phyloP scores from a whole-genome alignment of 2,888 invertebrate species.

The Leptinotarsa juncta region DNA sequence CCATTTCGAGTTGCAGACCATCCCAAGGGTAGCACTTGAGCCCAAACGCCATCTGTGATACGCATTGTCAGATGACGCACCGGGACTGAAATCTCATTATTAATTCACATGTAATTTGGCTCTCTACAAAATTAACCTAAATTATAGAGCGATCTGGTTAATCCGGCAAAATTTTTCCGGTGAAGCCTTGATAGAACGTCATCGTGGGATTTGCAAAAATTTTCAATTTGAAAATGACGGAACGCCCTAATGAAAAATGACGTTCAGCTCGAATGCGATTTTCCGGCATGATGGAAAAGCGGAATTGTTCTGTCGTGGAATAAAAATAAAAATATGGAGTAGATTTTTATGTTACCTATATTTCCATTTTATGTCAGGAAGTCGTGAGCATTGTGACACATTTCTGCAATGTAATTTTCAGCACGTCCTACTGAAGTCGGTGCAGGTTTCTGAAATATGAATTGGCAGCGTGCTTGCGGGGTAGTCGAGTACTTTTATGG shows the following conservation, averaged over 20 bases:
- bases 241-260: slow-evolving; percentile 31
- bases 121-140: slow-evolving; percentile 61
- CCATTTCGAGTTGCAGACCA: slow-evolving; percentile 7
- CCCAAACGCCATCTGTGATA: slow-evolving; percentile 33
- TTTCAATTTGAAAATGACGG: slow-evolving; percentile 25
- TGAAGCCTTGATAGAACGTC: slow-evolving; percentile 37
- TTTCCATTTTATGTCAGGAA: slow-evolving; percentile 36
- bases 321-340: slow-evolving; percentile 35
- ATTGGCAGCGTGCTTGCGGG: slow-evolving; percentile 24
- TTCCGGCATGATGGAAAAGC: slow-evolving; percentile 19
- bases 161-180: slow-evolving; percentile 47
- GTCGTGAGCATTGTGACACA: slow-evolving; percentile 35
- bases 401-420: slow-evolving; percentile 38
- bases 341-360: slow-evolving; percentile 39
- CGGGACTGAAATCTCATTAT: slow-evolving; percentile 57
- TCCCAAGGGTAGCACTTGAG: neutral
- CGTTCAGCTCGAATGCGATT: slow-evolving; percentile 24
- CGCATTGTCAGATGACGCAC: slow-evolving; percentile 48
- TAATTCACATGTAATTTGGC: slow-evolving; percentile 63
- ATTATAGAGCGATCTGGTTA: slow-evolving; percentile 60
- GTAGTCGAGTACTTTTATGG: neutral
- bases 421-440: slow-evolving; percentile 23
- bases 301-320: slow-evolving; percentile 21
- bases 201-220: slow-evolving; percentile 26
- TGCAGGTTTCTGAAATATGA: slow-evolving; percentile 31